Conservation (phyloP, 1,140 invertebrate species). For the Antheraea mylitta region DNA sequence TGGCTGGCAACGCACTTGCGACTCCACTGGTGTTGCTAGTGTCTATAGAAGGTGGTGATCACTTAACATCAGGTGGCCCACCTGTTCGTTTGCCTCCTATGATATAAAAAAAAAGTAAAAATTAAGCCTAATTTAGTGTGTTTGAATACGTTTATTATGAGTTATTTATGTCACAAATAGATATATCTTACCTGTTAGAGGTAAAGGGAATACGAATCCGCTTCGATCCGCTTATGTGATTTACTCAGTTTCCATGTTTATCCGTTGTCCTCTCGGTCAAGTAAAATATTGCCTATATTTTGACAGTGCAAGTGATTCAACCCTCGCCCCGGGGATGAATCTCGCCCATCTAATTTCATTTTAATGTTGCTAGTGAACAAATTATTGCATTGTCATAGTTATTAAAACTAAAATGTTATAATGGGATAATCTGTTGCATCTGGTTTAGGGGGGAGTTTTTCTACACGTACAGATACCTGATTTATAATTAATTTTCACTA, state of each 20-base stretch:
- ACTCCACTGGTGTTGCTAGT: too few relatives aligned
- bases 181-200: constrained; percentile 1
- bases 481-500: constrained; percentile 62
- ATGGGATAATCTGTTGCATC: constrained; percentile 63
- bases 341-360: constrained; percentile 61
- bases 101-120: too few relatives aligned
- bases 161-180: background rate
- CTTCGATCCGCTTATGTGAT: constrained; percentile 61
- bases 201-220: constrained; percentile 8
- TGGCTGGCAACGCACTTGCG: too few relatives aligned
- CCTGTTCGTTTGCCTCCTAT: too few relatives aligned
- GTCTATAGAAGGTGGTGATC: too few relatives aligned
- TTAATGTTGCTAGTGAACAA: constrained; percentile 68
- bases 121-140: too few relatives aligned
- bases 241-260: constrained; percentile 51
- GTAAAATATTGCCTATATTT: constrained; percentile 62
- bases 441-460: constrained; percentile 56
- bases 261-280: constrained; percentile 34
- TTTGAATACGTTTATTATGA: too few relatives aligned
- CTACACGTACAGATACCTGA: constrained; percentile 38
- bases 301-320: constrained; percentile 53
- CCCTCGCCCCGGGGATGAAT: constrained; percentile 43
- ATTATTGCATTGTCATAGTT: constrained; percentile 69
- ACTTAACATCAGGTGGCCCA: too few relatives aligned
- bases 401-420: constrained; percentile 59